Evolutionary conservation across 1,140 invertebrate species (phyloP).

Genomic region (Choristoneura fumiferana): DNA sequence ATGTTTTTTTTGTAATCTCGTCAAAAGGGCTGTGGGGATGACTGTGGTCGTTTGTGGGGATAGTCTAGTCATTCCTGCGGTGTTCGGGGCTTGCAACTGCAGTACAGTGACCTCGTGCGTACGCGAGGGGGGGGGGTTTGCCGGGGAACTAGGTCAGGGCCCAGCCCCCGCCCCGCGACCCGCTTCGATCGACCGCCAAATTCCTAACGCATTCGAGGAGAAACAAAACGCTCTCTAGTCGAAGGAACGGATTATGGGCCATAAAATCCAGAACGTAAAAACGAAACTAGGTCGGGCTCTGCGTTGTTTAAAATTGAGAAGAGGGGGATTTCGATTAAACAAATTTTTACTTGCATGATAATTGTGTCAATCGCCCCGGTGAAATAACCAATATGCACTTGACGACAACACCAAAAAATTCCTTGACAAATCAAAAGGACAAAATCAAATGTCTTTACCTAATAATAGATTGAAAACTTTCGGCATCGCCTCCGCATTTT

Average conservation of each 20-base stretch:
- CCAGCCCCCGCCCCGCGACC: conserved; percentile 36
- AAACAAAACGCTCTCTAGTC: conserved; percentile 32
- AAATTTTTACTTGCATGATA: no score
- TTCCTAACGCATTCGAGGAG: conserved; percentile 49
- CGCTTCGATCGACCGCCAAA: conserved; percentile 68
- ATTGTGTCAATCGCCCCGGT: no score
- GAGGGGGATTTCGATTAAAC: no score
- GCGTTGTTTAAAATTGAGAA: conserved; percentile 13
- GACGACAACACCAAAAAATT: no score
- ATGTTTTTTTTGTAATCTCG: no score
- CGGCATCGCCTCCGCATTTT: no score
- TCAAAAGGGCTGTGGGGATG: no score
- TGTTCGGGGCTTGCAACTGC: conserved; percentile 64
- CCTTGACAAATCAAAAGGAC: no score
- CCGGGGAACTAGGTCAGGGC: conserved; percentile 58
- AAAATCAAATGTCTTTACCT: no score
- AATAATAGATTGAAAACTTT: no score
- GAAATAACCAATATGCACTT: no score
- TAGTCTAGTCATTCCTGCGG: conserved; percentile 65
- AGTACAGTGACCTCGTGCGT: conserved; percentile 74
- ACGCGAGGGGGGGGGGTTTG: conserved; percentile 43
- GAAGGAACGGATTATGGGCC: conserved; percentile 27
- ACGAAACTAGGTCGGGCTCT: conserved; percentile 29
- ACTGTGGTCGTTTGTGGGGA: conserved; percentile 19
- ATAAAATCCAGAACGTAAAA: conserved; percentile 24